Percentiles rank a stretch among this genome's conserved stretches.
Evolutionary conservation across 2,888 invertebrate species (phyloP).

Genomic region (Nasonovia ribisnigri): DNA sequence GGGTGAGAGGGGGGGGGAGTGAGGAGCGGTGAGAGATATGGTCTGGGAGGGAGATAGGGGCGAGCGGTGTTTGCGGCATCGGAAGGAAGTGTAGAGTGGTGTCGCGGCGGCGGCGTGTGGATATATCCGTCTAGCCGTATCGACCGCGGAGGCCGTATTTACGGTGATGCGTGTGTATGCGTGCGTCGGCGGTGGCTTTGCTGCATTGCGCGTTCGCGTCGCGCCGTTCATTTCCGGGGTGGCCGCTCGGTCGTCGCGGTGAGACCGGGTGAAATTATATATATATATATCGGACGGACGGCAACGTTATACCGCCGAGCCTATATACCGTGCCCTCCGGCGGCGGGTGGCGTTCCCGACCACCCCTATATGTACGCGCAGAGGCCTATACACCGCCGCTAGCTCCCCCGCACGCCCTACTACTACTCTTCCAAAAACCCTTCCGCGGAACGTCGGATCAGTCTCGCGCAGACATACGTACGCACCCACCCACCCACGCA

Average conservation of each 20-base stretch:
- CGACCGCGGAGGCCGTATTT: conserved; percentile 36
- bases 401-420: background rate
- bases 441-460: conserved; percentile 12
- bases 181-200: conserved; percentile 39
- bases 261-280: conserved; percentile 66
- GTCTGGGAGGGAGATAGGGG: background rate
- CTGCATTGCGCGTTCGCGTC: conserved; percentile 66
- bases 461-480: conserved; percentile 19
- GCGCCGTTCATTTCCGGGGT: conserved; percentile 58
- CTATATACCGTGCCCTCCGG: conserved; percentile 1
- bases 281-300: conserved; percentile 33
- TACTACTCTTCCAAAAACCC: background rate
- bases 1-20: background rate
- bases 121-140: conserved; percentile 63
- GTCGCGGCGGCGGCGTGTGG: conserved; percentile 16
- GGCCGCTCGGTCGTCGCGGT: conserved; percentile 58
- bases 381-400: conserved; percentile 7
- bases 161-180: background rate
- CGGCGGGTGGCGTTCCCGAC: conserved; percentile 25
- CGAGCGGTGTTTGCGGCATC: background rate
- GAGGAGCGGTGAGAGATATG: background rate
- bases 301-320: conserved; percentile 43
- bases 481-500: background rate
- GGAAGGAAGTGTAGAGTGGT: conserved; percentile 22
- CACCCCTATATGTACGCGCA: conserved; percentile 3